Evolutionary conservation across 1,140 invertebrate species (phyloP).

Genomic region (Grapholita molesta): DNA sequence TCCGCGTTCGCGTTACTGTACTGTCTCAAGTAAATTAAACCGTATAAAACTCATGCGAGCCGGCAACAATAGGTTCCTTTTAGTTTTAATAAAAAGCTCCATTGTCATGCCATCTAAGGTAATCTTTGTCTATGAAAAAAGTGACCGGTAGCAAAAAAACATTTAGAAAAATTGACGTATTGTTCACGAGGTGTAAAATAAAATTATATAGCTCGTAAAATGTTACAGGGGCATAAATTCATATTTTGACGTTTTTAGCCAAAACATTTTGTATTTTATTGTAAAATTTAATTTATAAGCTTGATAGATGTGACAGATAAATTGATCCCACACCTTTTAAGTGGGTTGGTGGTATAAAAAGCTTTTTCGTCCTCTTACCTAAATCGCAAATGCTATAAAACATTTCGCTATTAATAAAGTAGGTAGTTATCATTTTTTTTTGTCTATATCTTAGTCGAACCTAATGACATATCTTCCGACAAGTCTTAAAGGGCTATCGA

Average conservation of each 20-base stretch:
- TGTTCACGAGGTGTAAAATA: conserved; percentile 67
- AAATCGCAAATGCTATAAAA: background rate
- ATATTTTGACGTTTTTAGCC: conserved; percentile 63
- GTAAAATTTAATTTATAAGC: conserved; percentile 58
- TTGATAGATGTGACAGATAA: conserved; percentile 49
- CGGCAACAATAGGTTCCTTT: conserved; percentile 7
- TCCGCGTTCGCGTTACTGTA: conserved; percentile 47
- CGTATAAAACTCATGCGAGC: conserved; percentile 3
- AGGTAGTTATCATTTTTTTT: background rate
- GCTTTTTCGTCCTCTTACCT: background rate
- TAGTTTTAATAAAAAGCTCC: conserved; percentile 7
- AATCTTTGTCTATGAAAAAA: conserved; percentile 25
- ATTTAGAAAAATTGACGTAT: conserved; percentile 62
- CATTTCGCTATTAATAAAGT: background rate
- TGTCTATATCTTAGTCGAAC: background rate
- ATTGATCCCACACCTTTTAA: conserved; percentile 8
- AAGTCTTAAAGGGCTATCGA: conserved; percentile 47
- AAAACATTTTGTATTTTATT: conserved; percentile 62
- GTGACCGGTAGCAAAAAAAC: conserved; percentile 31
- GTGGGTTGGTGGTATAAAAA: background rate
- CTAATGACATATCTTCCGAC: background rate
- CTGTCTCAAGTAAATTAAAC: conserved; percentile 56
- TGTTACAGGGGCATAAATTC: conserved; percentile 55
- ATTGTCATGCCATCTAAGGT: conserved; percentile 12
- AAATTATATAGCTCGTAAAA: conserved; percentile 40